phyloP scores from a whole-genome alignment of 2,113 vertebrate species.

The Gobio gobio region DNA sequence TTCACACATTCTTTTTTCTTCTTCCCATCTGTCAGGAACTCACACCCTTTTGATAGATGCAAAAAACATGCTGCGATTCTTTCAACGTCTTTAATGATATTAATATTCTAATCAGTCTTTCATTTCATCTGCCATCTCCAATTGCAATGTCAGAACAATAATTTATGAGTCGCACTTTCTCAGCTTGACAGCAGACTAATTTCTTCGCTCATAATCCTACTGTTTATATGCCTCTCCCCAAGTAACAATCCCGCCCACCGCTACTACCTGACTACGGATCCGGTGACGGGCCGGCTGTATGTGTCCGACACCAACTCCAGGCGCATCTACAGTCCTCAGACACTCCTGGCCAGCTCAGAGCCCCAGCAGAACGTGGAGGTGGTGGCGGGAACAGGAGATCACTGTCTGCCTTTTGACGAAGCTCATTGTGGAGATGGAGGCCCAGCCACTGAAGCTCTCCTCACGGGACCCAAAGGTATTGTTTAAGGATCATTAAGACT shows the following conservation, averaged over 20 bases:
- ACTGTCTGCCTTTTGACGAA: slow-evolving; percentile 96
- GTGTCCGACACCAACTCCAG: slow-evolving; percentile 97
- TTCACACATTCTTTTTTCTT: slow-evolving; percentile 47
- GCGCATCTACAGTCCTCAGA: slow-evolving; percentile 89
- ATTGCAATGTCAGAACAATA: slow-evolving; percentile 20
- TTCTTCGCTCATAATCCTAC: not conserved
- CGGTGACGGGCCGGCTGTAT: slow-evolving; percentile 90
- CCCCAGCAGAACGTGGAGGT: slow-evolving; percentile 90
- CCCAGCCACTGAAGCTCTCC: slow-evolving; percentile 90
- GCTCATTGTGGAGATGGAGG: slow-evolving; percentile 95
- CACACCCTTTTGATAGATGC: slow-evolving; percentile 33
- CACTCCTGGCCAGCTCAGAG: slow-evolving; percentile 83
- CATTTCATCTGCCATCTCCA: slow-evolving; percentile 49
- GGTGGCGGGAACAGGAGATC: slow-evolving; percentile 92
- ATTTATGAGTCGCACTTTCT: slow-evolving; percentile 16
- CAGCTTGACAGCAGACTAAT: slow-evolving; percentile 14
- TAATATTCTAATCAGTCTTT: slow-evolving; percentile 51
- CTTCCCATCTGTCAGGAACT: slow-evolving; percentile 27
- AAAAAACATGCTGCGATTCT: slow-evolving; percentile 20
- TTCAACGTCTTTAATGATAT: slow-evolving; percentile 39
- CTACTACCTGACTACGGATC: slow-evolving; percentile 94
- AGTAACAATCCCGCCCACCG: slow-evolving; percentile 97
- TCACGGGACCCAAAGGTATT: slow-evolving; percentile 97
- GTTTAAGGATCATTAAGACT: not conserved
- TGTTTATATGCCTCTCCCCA: slow-evolving; percentile 51